Evolutionary conservation across 2,888 invertebrate species (phyloP).

Genomic region (Cepaea hortensis): DNA sequence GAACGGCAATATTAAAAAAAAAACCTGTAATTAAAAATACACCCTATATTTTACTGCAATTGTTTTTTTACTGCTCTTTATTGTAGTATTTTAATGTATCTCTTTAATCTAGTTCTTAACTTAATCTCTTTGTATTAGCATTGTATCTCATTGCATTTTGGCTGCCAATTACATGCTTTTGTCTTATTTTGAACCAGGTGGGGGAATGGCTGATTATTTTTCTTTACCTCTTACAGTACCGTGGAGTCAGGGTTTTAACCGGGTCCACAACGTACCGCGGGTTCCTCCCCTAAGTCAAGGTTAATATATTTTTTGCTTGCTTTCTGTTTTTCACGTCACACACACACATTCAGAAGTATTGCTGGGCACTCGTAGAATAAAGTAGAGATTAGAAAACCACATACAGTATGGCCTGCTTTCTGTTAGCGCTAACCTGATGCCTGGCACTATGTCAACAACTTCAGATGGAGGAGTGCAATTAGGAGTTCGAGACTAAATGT

Average conservation of each 20-base stretch:
- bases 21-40: too few species aligned
- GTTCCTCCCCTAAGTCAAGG: constrained; percentile 49
- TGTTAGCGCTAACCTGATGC: too few species aligned
- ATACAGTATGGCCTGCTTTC: too few species aligned
- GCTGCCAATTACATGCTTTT: not conserved
- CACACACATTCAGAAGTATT: not conserved
- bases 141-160: not conserved
- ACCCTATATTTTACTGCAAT: too few species aligned
- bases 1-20: too few species aligned
- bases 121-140: not conserved
- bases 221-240: constrained; percentile 28
- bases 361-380: too few species aligned
- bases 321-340: not conserved
- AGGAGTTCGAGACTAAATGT: too few species aligned
- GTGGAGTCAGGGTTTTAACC: constrained; percentile 48
- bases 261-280: constrained; percentile 40
- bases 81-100: not conserved
- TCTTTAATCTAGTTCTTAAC: not conserved
- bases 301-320: constrained; percentile 9
- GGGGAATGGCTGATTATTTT: not conserved
- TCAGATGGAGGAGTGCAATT: too few species aligned
- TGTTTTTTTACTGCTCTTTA: not conserved
- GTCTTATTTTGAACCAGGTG: not conserved
- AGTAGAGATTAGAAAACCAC: too few species aligned
- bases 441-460: too few species aligned